phyloP scores from a whole-genome alignment of 2,113 vertebrate species.

The Grus americana region DNA sequence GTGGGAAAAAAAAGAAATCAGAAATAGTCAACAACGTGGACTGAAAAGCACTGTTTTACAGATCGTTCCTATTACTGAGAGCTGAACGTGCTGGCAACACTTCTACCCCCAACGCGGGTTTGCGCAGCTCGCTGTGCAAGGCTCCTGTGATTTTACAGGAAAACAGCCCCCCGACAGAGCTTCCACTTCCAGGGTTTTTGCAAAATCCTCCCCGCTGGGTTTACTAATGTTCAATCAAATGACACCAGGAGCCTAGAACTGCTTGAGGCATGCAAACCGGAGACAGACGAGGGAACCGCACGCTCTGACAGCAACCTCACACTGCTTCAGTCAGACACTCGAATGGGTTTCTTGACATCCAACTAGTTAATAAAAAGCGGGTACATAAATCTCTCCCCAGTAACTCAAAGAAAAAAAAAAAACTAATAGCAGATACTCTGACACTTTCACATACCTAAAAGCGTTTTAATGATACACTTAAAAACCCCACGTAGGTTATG shows the following conservation, averaged over 20 bases:
- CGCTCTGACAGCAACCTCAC: fast-evolving
- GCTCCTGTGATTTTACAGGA: fast-evolving
- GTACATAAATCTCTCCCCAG: background rate
- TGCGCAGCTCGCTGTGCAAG: background rate
- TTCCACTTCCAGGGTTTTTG: background rate
- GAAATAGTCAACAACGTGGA: fast-evolving
- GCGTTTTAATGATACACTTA: background rate
- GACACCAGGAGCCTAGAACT: background rate
- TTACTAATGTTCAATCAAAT: fast-evolving
- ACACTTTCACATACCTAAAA: background rate
- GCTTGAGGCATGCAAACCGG: background rate
- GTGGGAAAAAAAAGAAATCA: background rate
- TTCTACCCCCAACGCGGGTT: fast-evolving
- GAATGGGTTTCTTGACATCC: fast-evolving
- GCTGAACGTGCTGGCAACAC: background rate
- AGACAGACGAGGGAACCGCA: background rate
- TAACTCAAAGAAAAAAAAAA: background rate
- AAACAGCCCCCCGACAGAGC: background rate
- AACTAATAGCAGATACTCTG: background rate
- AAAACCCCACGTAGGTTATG: background rate
- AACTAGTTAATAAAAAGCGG: background rate
- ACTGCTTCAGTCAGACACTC: fast-evolving
- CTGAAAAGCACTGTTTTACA: background rate
- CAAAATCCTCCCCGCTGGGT: background rate
- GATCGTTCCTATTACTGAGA: background rate